These are phyloP conservation scores for Nansenia antarctica DNA, from an alignment of 2,113 vertebrate species.

Conservation along the genomic window DNA sequence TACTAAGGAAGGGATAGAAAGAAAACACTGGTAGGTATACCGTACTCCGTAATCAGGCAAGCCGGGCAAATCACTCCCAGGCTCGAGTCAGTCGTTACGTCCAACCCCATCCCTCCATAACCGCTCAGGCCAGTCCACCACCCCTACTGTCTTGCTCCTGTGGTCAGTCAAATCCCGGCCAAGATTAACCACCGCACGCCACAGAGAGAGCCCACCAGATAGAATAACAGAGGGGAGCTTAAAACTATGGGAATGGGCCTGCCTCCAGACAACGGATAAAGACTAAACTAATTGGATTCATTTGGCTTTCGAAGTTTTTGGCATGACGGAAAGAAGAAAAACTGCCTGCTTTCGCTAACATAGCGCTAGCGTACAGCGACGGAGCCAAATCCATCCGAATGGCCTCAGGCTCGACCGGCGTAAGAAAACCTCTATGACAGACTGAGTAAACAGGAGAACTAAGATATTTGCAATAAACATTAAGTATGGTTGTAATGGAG, in stretches of 20 bases:
- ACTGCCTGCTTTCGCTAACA: neutral
- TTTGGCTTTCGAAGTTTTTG: neutral
- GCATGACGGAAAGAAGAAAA: neutral
- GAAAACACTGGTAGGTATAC: too few relatives aligned
- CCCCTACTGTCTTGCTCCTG: neutral
- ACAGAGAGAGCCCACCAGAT: neutral
- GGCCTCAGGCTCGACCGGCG: neutral
- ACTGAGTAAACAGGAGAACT: neutral
- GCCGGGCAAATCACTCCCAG: constrained; percentile 38
- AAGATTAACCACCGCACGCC: too few relatives aligned
- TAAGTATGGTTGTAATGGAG: too few relatives aligned
- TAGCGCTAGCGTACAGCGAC: neutral
- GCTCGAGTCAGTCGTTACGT: constrained; percentile 30
- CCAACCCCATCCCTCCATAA: too few relatives aligned
- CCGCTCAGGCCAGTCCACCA: neutral
- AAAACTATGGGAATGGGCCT: neutral
- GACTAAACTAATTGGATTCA: neutral
- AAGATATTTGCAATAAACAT: neutral
- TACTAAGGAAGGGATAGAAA: too few relatives aligned
- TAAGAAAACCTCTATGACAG: neutral
- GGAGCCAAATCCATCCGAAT: constrained; percentile 13
- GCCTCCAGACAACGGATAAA: neutral
- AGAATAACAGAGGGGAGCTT: neutral
- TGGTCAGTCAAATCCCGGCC: constrained; percentile 15
- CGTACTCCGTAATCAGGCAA: constrained; percentile 36